phyloP scores from a whole-genome alignment of 2,797 vertebrate genomes.

The Pipistrellus pygmaeus region DNA sequence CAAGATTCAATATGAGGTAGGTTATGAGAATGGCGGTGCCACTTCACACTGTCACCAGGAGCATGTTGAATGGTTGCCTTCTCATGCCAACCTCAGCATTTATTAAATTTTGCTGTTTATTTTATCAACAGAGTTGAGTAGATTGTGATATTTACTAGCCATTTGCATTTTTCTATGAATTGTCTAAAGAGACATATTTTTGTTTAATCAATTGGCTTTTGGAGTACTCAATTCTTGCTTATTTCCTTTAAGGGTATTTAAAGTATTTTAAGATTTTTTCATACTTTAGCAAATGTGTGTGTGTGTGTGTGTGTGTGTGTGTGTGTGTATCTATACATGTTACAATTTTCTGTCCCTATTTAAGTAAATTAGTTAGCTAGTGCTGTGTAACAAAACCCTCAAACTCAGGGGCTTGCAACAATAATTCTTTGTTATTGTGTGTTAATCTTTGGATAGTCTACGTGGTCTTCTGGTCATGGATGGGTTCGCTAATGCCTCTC shows the following conservation, averaged over 20 bases:
- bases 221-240: background rate
- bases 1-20: background rate
- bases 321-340: background rate
- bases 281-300: background rate
- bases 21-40: background rate
- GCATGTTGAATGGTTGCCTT: background rate
- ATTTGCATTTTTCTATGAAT: slow-evolving; percentile 34
- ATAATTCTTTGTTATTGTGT: background rate
- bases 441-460: background rate
- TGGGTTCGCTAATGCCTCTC: background rate
- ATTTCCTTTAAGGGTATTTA: slow-evolving; percentile 5
- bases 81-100: background rate
- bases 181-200: background rate
- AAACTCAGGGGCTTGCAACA: background rate
- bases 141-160: background rate
- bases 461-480: background rate
- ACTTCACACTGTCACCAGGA: background rate
- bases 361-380: background rate
- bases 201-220: background rate
- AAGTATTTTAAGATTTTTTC: background rate
- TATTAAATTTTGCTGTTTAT: slow-evolving; percentile 13
- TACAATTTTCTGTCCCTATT: background rate
- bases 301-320: background rate
- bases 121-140: background rate
- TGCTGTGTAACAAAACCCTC: background rate